Percentiles rank a stretch among this genome's conserved stretches.
These are phyloP conservation scores for Mesochorus sp. DNA, from an alignment of 2,888 invertebrate genomes.

Conservation along the genomic window DNA sequence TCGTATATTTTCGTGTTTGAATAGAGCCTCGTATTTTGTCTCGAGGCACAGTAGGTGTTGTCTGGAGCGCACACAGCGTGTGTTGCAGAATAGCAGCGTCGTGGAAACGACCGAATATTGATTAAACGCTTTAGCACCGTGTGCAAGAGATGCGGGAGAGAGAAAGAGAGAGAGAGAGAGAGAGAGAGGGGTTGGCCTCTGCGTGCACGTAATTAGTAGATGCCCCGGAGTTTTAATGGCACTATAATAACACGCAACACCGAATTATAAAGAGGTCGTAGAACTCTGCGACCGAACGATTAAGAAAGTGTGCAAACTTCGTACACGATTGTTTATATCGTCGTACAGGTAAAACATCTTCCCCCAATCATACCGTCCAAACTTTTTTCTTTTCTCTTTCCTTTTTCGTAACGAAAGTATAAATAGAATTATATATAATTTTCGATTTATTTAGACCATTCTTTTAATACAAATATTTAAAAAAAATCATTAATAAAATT, in stretches of 20 bases:
- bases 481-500: not conserved
- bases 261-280: slow-evolving; percentile 75
- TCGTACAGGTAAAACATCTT: too few relatives aligned
- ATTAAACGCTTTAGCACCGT: slow-evolving; percentile 72
- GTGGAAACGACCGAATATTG: slow-evolving; percentile 74
- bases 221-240: slow-evolving; percentile 77
- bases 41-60: slow-evolving; percentile 25
- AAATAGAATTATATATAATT: too few relatives aligned
- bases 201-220: slow-evolving; percentile 79
- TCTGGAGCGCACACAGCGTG: slow-evolving; percentile 52
- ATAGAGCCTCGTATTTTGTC: slow-evolving; percentile 21
- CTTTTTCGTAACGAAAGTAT: too few relatives aligned
- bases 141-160: slow-evolving; percentile 44
- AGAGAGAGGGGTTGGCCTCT: slow-evolving; percentile 55
- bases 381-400: too few relatives aligned
- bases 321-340: slow-evolving; percentile 58
- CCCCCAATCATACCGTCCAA: too few relatives aligned
- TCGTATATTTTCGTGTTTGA: slow-evolving; percentile 19
- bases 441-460: too few relatives aligned
- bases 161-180: slow-evolving; percentile 44
- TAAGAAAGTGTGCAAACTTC: slow-evolving; percentile 65
- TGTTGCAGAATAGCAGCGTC: slow-evolving; percentile 55
- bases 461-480: not conserved
- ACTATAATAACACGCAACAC: slow-evolving; percentile 79
- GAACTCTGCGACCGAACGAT: slow-evolving; percentile 66